Base-by-base conservation (phyloP, 2,113 vertebrate genomes). In the Sylvilagus bachmani region DNA sequence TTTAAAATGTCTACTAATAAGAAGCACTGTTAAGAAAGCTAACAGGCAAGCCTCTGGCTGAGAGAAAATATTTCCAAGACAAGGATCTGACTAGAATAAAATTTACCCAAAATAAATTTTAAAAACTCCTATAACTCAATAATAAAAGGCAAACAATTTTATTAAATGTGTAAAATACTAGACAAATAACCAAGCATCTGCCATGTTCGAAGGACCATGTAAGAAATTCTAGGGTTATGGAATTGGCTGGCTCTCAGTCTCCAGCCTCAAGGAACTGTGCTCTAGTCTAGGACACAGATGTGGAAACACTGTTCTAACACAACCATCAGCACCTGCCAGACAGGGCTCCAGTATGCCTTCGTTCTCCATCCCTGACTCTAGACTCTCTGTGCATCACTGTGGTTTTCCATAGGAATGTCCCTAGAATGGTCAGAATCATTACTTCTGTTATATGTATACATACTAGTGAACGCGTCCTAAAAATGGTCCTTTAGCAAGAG, bases 31-130 rank as follows among this genome's bases (percentile, higher is more conserved):
- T 69, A 80, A 74, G 82, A 83, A 69, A 95, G 62, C 31, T 86
- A 82, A 92, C 51, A 21, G 49, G 13, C 55, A 89, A 91, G 24
- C 70, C 86, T 89, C 14, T 90, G 67, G 31, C 19, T 90, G 49
- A 90, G 24, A 90, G 67, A 80, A 96, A 87, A 88, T 91, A 86
- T 69, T 92, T 66, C 36, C 64, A 91, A 91, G 24, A 71, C 11
- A 12, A 71, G 4, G 62, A 36, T 81, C 61, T 87, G 7, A 92
- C 55, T 58, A 85, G 64, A 93, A 29, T 44, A 62, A 55, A 11
- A 90, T 70, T 2, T n/a, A 67, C 62, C 38, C 13, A 74, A 11
- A 85, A 89, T 89, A 92, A 84, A 66, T 79, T 82, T 77, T 4
- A 83, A 91, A 73, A 85, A 74, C 11, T 90, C 33, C 44, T 88